Conservation (phyloP, 2,888 invertebrate species). For the Charanyca ferruginea region DNA sequence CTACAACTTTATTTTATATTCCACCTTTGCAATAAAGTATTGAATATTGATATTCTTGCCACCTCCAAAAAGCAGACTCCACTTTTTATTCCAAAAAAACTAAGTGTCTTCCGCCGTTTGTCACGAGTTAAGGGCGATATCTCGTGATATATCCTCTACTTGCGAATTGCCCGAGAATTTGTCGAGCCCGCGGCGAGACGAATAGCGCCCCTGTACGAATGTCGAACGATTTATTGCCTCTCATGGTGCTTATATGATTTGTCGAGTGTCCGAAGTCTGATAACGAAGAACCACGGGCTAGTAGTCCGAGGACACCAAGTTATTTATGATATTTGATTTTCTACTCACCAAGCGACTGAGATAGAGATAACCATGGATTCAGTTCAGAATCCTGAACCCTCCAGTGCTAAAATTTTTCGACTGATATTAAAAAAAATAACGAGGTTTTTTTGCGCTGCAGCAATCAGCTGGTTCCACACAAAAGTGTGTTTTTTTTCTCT, state of each 20-base stretch:
- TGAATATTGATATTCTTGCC: slow-evolving; percentile 1
- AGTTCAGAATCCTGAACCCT: no score
- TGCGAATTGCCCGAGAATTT: slow-evolving; percentile 78
- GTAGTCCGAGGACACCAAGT: slow-evolving; percentile 34
- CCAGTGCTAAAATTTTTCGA: no score
- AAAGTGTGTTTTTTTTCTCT: no score
- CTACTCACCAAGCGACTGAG: slow-evolving; percentile 7
- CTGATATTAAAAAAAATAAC: no score
- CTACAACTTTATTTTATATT: no score
- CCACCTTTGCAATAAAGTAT: no score
- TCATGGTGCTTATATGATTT: slow-evolving; percentile 75
- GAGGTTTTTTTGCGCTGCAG: no score
- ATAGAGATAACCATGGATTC: slow-evolving; percentile 19
- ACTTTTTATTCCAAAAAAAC: slow-evolving; percentile 36
- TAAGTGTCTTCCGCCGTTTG: slow-evolving; percentile 58
- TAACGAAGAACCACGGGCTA: slow-evolving; percentile 65
- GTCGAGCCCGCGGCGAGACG: slow-evolving; percentile 80
- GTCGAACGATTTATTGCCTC: slow-evolving; percentile 80
- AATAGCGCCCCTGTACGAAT: slow-evolving; percentile 75
- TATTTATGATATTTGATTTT: slow-evolving; percentile 55
- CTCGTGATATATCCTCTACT: slow-evolving; percentile 77
- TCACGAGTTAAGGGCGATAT: slow-evolving; percentile 71
- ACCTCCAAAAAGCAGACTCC: slow-evolving; percentile 29
- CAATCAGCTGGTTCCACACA: no score
- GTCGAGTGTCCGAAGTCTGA: slow-evolving; percentile 68